Percentiles rank a stretch among this genome's conserved stretches.
Evolutionary conservation across 2,888 invertebrate genomes (phyloP).

Genomic region (Watsonalla binaria): DNA sequence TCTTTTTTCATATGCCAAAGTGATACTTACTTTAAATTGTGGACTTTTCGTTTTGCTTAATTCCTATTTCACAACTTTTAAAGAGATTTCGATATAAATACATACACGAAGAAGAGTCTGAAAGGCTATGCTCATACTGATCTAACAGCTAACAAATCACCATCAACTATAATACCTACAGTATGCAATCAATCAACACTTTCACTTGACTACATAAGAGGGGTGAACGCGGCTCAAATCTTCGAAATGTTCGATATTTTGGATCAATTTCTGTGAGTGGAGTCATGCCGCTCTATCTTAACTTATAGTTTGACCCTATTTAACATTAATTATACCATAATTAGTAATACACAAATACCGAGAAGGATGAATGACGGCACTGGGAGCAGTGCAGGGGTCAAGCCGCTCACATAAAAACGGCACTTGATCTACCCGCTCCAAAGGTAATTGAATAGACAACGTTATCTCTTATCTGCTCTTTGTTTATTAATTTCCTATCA

Average conservation of each 20-base stretch:
- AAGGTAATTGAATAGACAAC: slow-evolving; percentile 56
- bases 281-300: slow-evolving; percentile 4
- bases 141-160: too few relatives aligned
- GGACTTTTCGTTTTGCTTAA: too few relatives aligned
- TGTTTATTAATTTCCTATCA: slow-evolving; percentile 63
- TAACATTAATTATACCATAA: slow-evolving; percentile 51
- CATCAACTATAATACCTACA: too few relatives aligned
- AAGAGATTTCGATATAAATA: too few relatives aligned
- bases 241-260: neutral
- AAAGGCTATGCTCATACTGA: too few relatives aligned
- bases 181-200: too few relatives aligned
- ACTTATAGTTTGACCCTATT: slow-evolving; percentile 30
- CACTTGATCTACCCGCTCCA: slow-evolving; percentile 53
- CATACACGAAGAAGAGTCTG: too few relatives aligned
- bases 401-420: slow-evolving; percentile 44
- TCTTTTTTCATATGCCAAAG: too few relatives aligned
- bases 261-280: neutral
- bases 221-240: too few relatives aligned
- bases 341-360: slow-evolving; percentile 50
- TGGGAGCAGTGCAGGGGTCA: slow-evolving; percentile 46
- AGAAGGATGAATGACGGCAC: slow-evolving; percentile 29
- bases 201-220: too few relatives aligned
- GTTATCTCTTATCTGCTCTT: slow-evolving; percentile 58
- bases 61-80: too few relatives aligned
- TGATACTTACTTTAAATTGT: too few relatives aligned